Evolutionary conservation across 2,888 invertebrate species (phyloP), one percentile per base, ranked within the genome.

Genomic region (Cephus nigrinus): DNA sequence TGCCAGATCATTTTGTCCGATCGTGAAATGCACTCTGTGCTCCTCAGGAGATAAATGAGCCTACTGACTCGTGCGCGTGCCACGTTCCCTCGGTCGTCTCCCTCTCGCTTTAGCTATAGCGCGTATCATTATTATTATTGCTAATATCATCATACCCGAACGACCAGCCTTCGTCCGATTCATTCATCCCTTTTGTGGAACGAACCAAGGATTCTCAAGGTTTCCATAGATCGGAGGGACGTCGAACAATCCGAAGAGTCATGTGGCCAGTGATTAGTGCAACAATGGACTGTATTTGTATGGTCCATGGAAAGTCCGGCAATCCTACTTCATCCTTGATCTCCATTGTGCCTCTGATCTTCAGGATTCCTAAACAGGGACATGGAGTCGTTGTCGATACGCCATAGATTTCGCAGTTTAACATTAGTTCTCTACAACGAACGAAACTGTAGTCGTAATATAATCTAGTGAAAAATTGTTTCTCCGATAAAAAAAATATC

Each of bases 241-340:
- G 71, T 31, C 71, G 31, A 32, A 71, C 55, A 68, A 78, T 78
- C 55, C 75, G 78, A 68, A 78, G 72, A 78, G 78, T 78, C 78
- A 78, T 78, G 75, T 78, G 71, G 68, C 55, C 78, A 40, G 72
- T 69, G 78, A 78, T 78, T 78, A 78, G 78, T 34, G 75, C 78
- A 78, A 78, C 78, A 78, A 78, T 78, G 34, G 33, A 55, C 35
- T 35, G 72, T 71, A 40, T 55, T 75, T 71, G 78, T 75, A 75
- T 55, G n/a, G 74, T 30, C 68, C 30, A 35, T 30, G 74, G 33
- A 34, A 68, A 69, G n/a, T 55, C 40, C 23, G 23, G 4, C 9
- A 23, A 55, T 55, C 40, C 40, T 55, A 55, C 40, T 55, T 55
- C 40, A 55, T 55, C 40, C 40, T 15, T 55, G 23, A 55, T 55